Evolutionary conservation across 2,797 vertebrate species (phyloP), one percentile per base, ranked within the genome.

Genomic region (Melanitta fusca): DNA sequence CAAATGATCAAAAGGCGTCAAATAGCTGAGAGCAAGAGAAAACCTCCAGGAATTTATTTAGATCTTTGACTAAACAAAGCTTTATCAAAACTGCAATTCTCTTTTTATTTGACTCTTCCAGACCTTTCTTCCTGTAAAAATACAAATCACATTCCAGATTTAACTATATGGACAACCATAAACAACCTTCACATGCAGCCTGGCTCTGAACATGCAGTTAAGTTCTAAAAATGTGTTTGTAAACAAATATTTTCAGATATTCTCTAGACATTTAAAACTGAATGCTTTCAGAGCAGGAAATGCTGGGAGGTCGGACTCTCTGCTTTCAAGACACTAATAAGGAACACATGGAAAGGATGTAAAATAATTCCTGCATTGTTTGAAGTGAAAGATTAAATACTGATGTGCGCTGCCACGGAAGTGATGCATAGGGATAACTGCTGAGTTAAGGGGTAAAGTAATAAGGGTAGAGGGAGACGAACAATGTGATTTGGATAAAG

Each of bases 1-100:
- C 92, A 96, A 97, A 65, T 82, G 95, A 98, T 97, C 96, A 97
- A 95, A 97, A 97, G 92, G 65, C 56, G 51, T 91, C 96, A 85
- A 97, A 82, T 68, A 88, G 79, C 89, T 73, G 84, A 74, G 89
- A 90, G 71, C 70, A 91, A 94, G 85, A 95, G 72, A 93, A 80
- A 92, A 82, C 16, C 90, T 95, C 60, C 38, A 75, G 89, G 93
- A 94, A 95, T 94, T 96, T 96, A 81, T 97, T 97, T 97, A 94
- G 77, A 47, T 75, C 73, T 85, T 80, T 45, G n/a, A 62, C 77
- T 92, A 92, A 97, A 93, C 79, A 91, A 82, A 97, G 95, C 73
- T 93, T 97, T 70, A 93, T 96, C 92, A 91, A 71, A 95, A 87
- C 91, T 87, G 77, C 68, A 92, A 87, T 95, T 96, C 88, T 89